Base-by-base conservation (phyloP, 2,888 invertebrate species). In the Cerastis leucographa region DNA sequence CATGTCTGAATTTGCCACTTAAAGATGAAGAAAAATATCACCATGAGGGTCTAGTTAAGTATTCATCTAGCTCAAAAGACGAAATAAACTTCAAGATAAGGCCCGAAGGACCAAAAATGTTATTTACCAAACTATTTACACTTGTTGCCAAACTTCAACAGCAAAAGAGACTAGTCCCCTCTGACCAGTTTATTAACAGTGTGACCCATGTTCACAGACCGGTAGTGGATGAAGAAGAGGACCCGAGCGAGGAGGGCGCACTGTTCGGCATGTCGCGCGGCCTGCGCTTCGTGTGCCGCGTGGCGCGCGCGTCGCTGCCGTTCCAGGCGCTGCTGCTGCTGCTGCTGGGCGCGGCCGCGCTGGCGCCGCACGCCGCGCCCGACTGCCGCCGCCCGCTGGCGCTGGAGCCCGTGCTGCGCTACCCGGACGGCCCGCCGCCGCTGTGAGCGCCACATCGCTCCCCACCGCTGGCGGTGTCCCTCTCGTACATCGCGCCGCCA, bases 261-360 rank as follows among this genome's bases (percentile, higher is more conserved):
- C 85, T 96, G 80, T 90, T 92, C 22, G 90, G 95, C 17, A 97
- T 98, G 91, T 94, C 92, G 80, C 97, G 98, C 90, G 98, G 99
- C 76, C 98, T 98, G 90, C 97, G 98, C 85, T 99, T 99, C 97
- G 97, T 99, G 93, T 98, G 98, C 89, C 98, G 99, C 91, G 99
- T 99, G 88, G 97, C 99, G 86, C 97, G 99, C 92, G 98, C 99
- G 74, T 99, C 99, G 40, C 97, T 99, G 87, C 99, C 99, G 72
- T 98, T 99, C 93, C 99, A 99, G 97, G 99, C 99, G 82, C 97
- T 99, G 90, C 98, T 99, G 97, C 97, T 99, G 89, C 97, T 99
- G 81, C 97, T 99, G 90, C 97, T 99, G 91, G 99, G 99, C 78
- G 98, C 99, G 80, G 99, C 99, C 71, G 98, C 99, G 72, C 97